Conservation (phyloP, 1,140 invertebrate species). For the Drosophila equinoxialis region DNA sequence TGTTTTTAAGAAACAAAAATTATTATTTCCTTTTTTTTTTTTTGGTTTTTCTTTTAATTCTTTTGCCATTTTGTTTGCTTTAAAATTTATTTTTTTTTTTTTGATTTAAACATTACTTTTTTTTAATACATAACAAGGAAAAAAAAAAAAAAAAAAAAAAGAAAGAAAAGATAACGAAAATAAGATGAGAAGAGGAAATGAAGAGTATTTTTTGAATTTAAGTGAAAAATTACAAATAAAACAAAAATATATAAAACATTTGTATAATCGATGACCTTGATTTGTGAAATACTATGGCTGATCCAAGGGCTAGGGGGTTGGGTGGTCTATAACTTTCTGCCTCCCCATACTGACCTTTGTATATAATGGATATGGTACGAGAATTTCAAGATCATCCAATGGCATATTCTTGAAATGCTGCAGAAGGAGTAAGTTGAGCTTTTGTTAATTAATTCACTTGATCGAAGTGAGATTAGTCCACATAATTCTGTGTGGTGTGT, state of each 20-base stretch:
- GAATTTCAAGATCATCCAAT: constrained; percentile 75
- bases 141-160: constrained; percentile 30
- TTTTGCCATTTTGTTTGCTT: constrained; percentile 78
- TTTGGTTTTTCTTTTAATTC: constrained; percentile 30
- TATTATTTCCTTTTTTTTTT: constrained; percentile 21
- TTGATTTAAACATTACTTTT: constrained; percentile 64
- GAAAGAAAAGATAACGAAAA: constrained; percentile 46
- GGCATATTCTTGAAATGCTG: constrained; percentile 77
- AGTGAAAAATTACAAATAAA: constrained; percentile 78
- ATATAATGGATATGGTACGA: constrained; percentile 75
- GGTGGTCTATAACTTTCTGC: too few relatives aligned
- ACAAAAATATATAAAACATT: constrained; percentile 52
- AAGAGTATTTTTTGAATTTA: constrained; percentile 80
- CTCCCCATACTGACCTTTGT: constrained; percentile 48
- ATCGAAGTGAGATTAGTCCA: not conserved
- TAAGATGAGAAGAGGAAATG: constrained; percentile 49
- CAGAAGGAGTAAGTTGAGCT: constrained; percentile 66
- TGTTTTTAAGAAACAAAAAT: constrained; percentile 35
- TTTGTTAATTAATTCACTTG: not conserved
- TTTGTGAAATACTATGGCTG: too few relatives aligned
- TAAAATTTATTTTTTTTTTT: constrained; percentile 58
- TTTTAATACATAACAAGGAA: constrained; percentile 68
- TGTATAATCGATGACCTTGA: too few relatives aligned
- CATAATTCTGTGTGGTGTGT: constrained; percentile 43
- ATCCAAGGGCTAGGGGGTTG: too few relatives aligned